Conservation (phyloP, 2,797 vertebrate genomes). For the Nannoperca obscura region DNA sequence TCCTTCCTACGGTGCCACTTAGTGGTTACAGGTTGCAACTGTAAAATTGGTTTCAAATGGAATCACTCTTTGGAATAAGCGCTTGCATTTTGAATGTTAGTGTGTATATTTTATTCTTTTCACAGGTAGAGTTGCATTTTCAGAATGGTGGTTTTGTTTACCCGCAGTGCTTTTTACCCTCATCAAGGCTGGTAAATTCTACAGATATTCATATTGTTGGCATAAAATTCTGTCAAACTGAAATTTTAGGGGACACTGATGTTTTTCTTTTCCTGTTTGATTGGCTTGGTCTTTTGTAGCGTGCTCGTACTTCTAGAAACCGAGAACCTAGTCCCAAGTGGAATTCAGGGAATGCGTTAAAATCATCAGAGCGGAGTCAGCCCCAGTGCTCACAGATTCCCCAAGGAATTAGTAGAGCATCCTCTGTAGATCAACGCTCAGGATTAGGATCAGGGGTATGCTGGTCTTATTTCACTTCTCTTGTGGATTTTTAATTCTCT, state of each 20-base stretch:
- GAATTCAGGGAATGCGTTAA: slow-evolving; percentile 69
- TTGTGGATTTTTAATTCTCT: slow-evolving; percentile 60
- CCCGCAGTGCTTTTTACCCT: slow-evolving; percentile 81
- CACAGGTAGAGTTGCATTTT: slow-evolving; percentile 61
- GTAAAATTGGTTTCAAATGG: not conserved
- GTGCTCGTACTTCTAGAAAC: slow-evolving; percentile 26
- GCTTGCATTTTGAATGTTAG: slow-evolving; percentile 3
- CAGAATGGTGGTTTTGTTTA: slow-evolving; percentile 66
- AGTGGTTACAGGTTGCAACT: slow-evolving; percentile 51
- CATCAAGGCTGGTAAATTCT: slow-evolving; percentile 79
- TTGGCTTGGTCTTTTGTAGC: slow-evolving; percentile 54
- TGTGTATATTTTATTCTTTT: slow-evolving; percentile 9
- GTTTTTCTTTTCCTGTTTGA: slow-evolving; percentile 4
- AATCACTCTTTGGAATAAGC: not conserved
- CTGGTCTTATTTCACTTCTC: slow-evolving; percentile 37
- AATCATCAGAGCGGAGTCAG: slow-evolving; percentile 52
- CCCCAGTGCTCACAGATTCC: slow-evolving; percentile 45
- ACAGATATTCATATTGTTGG: slow-evolving; percentile 11
- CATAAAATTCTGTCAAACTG: slow-evolving; percentile 5
- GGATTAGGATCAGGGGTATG: slow-evolving; percentile 79
- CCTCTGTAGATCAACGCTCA: slow-evolving; percentile 59
- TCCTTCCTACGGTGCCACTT: slow-evolving; percentile 42
- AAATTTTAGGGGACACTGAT: slow-evolving; percentile 2
- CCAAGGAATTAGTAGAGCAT: slow-evolving; percentile 61
- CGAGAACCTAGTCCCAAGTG: slow-evolving; percentile 44